Evolutionary conservation across 2,113 vertebrate species (phyloP), one percentile per base, ranked within the genome.

Genomic region (Sceloporus undulatus): DNA sequence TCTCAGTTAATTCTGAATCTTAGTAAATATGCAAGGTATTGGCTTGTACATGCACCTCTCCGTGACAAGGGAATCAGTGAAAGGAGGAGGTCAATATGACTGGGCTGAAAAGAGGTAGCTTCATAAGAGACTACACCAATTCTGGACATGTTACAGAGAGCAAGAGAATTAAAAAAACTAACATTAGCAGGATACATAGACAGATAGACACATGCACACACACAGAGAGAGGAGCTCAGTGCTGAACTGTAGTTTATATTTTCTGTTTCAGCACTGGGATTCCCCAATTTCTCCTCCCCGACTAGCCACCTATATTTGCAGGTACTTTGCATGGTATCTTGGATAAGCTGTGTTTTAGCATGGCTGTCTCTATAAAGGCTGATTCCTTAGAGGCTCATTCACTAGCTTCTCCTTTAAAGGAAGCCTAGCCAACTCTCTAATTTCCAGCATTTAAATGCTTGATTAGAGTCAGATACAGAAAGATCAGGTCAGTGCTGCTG

Each of bases 341-440:
- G 62, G 70, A 71, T 74, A 27, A 48, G 74, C n/a, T 73, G 40
- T 83, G 23, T 83, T 40, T 52, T 62, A 2, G 13, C 14, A 59
- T 59, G 70, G 25, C 52, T 74, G 70, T 75, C 59, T 75, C 52
- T 52, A 38, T 34, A 56, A 38, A 85, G 52, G 21, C 3, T 59
- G 48, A 59, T 75, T 38, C 19, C n/a, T 75, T 9, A 75, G 34
- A 85, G 40, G n/a, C 52, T 75, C 56, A 76, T 25, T 56, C n/a
- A 56, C 2, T 5, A 73, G 68, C 18, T 19, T 84, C 18, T 73
- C 13, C 10, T 54, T 29, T 18, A n/a, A 85, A 59, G 71, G 52
- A 74, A 75, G 83, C 9, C n/a, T 48, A 38, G 68, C n/a, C 70
- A 84, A 73, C 70, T 40, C 54, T 34, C 52, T 75, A n/a, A 85